Evolutionary conservation across 2,888 invertebrate species (phyloP).

Genomic region (Acanthosoma haemorrhoidale): DNA sequence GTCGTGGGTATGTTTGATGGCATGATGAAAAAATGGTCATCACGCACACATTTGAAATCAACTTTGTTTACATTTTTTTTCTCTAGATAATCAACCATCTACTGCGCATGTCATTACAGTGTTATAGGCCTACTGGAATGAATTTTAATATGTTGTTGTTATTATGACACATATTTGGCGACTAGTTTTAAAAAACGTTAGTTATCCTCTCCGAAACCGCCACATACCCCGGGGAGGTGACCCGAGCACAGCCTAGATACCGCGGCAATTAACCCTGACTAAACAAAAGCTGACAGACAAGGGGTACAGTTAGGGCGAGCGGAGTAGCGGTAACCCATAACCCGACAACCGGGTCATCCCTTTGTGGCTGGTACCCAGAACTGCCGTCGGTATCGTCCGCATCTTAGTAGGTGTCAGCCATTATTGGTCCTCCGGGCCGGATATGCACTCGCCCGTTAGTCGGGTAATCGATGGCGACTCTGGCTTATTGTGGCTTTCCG

Average conservation of each 20-base stretch:
- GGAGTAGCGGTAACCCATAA: conserved; percentile 11
- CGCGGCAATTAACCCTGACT: background rate
- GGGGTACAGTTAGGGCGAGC: background rate
- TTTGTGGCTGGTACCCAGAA: background rate
- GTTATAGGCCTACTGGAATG: no score
- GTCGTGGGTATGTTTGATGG: no score
- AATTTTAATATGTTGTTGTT: no score
- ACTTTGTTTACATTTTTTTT: no score
- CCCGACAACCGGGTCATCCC: background rate
- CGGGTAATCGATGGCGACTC: background rate
- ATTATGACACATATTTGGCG: no score
- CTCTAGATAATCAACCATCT: no score
- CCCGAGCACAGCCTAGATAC: background rate
- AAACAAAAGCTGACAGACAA: background rate
- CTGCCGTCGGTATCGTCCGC: background rate
- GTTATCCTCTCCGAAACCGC: no score
- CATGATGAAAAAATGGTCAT: no score
- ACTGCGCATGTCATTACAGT: no score
- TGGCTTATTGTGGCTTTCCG: background rate
- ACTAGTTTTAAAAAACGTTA: no score
- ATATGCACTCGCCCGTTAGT: conserved; percentile 2
- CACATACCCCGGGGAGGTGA: no score
- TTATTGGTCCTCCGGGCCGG: conserved; percentile 5
- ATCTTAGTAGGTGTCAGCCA: background rate
- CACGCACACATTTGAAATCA: no score